phyloP scores from a whole-genome alignment of 37 sponge, comb jelly and placozoan genomes.

The Halichondria panicea region DNA sequence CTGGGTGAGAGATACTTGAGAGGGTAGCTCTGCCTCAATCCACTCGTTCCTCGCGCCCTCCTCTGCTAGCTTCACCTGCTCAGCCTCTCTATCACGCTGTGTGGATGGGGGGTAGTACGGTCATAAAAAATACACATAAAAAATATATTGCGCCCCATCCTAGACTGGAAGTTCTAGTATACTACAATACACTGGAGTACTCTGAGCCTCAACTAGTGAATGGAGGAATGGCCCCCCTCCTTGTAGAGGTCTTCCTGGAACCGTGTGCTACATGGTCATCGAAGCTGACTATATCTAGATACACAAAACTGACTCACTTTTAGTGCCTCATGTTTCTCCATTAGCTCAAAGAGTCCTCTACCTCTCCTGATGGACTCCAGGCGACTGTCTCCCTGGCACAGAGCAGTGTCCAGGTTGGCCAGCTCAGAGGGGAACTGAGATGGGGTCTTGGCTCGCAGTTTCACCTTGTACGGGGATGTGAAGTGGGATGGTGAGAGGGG shows the following conservation, averaged over 20 bases:
- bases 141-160: no score
- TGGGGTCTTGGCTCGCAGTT: slow-evolving; percentile 23
- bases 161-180: neutral
- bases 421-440: slow-evolving; percentile 45
- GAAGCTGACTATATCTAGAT: no score
- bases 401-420: neutral
- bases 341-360: slow-evolving; percentile 20
- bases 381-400: slow-evolving; percentile 5
- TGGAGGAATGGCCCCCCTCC: no score
- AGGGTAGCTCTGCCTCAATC: neutral
- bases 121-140: no score
- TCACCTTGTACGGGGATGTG: neutral
- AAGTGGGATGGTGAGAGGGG: neutral
- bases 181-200: no score
- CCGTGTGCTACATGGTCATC: no score
- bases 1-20: slow-evolving; percentile 3
- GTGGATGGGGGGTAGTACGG: neutral
- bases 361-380: slow-evolving; percentile 18
- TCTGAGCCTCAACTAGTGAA: no score
- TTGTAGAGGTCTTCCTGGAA: no score
- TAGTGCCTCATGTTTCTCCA: slow-evolving; percentile 8
- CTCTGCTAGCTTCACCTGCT: neutral
- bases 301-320: no score
- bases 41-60: neutral
- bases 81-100: neutral